Percentiles rank a stretch among this genome's conserved stretches.
Evolutionary conservation across 2,797 vertebrate genomes (phyloP).

Genomic region (Semotilus atromaculatus): DNA sequence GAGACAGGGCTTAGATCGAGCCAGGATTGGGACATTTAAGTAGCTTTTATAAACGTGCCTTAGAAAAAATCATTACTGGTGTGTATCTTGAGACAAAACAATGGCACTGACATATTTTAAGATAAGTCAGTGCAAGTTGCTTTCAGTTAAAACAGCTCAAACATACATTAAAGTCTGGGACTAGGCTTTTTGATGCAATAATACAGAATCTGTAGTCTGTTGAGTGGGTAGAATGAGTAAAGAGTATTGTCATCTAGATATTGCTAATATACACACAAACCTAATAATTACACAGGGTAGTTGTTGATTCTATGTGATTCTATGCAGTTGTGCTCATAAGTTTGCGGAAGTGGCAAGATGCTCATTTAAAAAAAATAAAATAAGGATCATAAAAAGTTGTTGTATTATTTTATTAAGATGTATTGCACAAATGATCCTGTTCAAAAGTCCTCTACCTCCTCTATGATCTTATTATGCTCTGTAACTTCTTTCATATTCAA

Average conservation of each 20-base stretch:
- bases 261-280: no score
- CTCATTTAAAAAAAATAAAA: not conserved
- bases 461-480: not conserved
- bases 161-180: no score
- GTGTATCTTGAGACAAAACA: no score
- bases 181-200: not conserved
- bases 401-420: not conserved
- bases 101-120: no score
- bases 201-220: not conserved
- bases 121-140: no score
- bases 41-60: no score
- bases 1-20: no score
- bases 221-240: not conserved
- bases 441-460: not conserved
- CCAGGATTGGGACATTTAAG: no score
- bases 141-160: no score
- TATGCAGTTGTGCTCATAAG: not conserved
- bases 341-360: not conserved
- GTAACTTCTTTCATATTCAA: not conserved
- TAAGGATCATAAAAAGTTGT: not conserved
- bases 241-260: not conserved
- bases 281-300: not conserved
- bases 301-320: not conserved
- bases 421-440: not conserved
- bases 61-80: no score